Percentiles rank a stretch among this genome's conserved stretches.
phyloP scores from a whole-genome alignment of 2,888 invertebrate species.

The Gymnosoma rotundatum region DNA sequence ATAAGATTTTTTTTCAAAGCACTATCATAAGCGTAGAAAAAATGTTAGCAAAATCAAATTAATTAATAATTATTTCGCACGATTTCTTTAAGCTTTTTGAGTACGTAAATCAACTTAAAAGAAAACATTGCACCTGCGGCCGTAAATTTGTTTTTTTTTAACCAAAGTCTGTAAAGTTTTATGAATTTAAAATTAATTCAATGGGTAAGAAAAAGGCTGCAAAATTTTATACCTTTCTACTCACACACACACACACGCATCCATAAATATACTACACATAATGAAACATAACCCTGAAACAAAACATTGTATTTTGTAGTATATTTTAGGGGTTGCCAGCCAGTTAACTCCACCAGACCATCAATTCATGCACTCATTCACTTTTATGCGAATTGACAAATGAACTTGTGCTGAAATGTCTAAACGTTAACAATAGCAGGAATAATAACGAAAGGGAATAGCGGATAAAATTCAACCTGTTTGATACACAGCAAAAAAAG shows the following conservation, averaged over 20 bases:
- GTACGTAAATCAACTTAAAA: no score
- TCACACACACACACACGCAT: background rate
- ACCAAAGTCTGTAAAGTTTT: background rate
- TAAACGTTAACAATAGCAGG: constrained; percentile 5
- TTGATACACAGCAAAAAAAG: background rate
- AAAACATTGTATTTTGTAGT: constrained; percentile 51
- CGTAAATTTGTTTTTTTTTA: background rate
- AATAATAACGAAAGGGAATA: background rate
- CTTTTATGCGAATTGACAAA: constrained; percentile 13
- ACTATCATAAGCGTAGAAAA: no score
- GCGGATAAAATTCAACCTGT: background rate
- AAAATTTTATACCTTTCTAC: constrained; percentile 61
- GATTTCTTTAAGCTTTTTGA: no score
- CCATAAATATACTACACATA: background rate
- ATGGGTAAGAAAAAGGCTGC: constrained; percentile 48
- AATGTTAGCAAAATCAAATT: no score
- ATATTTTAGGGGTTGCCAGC: constrained; percentile 49
- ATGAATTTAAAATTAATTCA: constrained; percentile 20
- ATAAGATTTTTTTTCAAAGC: no score
- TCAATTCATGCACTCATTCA: constrained; percentile 33
- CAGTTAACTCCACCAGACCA: constrained; percentile 6
- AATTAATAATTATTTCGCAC: no score
- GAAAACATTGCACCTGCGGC: no score
- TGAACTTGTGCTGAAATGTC: constrained; percentile 27
- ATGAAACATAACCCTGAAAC: constrained; percentile 9